phyloP scores from a whole-genome alignment of 2,797 vertebrate species.

The Sebastes oblongus region DNA sequence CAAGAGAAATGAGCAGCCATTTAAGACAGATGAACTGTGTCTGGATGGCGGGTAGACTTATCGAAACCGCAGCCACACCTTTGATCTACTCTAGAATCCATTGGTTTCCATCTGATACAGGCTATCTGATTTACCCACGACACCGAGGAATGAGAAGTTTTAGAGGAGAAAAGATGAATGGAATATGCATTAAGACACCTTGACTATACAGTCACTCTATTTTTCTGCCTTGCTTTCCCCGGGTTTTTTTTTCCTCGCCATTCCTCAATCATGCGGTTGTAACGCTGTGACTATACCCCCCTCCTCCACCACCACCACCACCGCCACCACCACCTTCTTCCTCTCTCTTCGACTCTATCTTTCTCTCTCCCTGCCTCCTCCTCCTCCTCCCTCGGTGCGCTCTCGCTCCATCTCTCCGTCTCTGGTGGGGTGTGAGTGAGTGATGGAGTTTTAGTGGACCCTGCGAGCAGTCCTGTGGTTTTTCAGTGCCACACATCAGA shows the following conservation, averaged over 20 bases:
- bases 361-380: slow-evolving; percentile 31
- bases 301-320: background rate
- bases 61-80: slow-evolving; percentile 77
- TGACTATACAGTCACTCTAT: slow-evolving; percentile 59
- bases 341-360: slow-evolving; percentile 47
- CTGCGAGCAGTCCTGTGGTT: slow-evolving; percentile 78
- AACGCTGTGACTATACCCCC: slow-evolving; percentile 42
- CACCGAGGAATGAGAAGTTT: slow-evolving; percentile 67
- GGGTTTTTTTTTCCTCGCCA: slow-evolving; percentile 23
- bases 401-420: slow-evolving; percentile 51
- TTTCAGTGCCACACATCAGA: slow-evolving; percentile 79
- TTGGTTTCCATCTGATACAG: slow-evolving; percentile 75
- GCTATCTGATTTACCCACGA: slow-evolving; percentile 68
- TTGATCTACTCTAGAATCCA: slow-evolving; percentile 75
- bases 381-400: slow-evolving; percentile 9
- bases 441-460: slow-evolving; percentile 86
- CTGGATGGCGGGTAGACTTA: slow-evolving; percentile 70
- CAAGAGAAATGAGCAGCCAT: slow-evolving; percentile 79
- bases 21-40: slow-evolving; percentile 80
- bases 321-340: slow-evolving; percentile 8
- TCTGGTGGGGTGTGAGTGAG: slow-evolving; percentile 77
- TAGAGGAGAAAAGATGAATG: slow-evolving; percentile 69
- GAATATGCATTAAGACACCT: slow-evolving; percentile 78
- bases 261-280: slow-evolving; percentile 71
- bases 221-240: slow-evolving; percentile 50